phyloP scores from a whole-genome alignment of 1,140 invertebrate genomes.

The Drosophila pruinosa region DNA sequence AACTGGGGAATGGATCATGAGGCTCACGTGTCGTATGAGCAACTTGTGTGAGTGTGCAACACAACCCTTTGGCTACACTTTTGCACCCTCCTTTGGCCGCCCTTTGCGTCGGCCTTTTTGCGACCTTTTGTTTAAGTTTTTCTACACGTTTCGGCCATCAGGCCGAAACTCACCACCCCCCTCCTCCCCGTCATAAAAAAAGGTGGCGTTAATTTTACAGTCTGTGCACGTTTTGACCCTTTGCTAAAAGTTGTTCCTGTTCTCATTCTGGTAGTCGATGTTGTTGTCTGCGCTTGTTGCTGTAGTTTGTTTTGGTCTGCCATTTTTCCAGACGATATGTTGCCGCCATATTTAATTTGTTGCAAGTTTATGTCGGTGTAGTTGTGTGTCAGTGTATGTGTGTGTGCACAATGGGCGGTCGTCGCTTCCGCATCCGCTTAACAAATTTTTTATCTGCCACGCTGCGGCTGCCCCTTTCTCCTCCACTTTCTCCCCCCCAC shows the following conservation, averaged over 20 bases:
- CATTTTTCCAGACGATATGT: slow-evolving; percentile 78
- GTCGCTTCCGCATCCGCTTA: slow-evolving; percentile 53
- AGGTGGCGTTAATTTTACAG: slow-evolving; percentile 76
- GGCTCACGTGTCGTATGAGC: slow-evolving; percentile 56
- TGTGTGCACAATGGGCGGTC: slow-evolving; percentile 11
- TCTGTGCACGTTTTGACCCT: slow-evolving; percentile 75
- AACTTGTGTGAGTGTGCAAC: slow-evolving; percentile 18
- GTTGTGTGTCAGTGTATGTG: background rate
- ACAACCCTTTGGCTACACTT: slow-evolving; percentile 45
- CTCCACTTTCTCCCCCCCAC: background rate
- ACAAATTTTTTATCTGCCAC: slow-evolving; percentile 46
- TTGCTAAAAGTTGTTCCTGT: slow-evolving; percentile 45
- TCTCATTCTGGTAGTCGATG: background rate
- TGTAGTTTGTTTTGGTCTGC: slow-evolving; percentile 72
- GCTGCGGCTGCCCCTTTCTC: slow-evolving; percentile 16
- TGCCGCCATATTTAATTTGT: slow-evolving; percentile 80
- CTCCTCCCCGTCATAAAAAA: background rate
- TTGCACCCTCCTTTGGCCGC: slow-evolving; percentile 9
- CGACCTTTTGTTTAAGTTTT: slow-evolving; percentile 56
- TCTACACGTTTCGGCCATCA: slow-evolving; percentile 61
- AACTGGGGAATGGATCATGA: background rate
- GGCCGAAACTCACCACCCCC: background rate
- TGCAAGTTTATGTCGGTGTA: slow-evolving; percentile 48
- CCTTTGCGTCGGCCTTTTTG: background rate
- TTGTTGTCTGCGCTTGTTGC: slow-evolving; percentile 10